A percentile compares a stretch with the other conserved stretches of the same genome.
These are phyloP conservation scores for Heliornis fulica DNA, from an alignment of 2,113 vertebrate species.

Conservation along the genomic window DNA sequence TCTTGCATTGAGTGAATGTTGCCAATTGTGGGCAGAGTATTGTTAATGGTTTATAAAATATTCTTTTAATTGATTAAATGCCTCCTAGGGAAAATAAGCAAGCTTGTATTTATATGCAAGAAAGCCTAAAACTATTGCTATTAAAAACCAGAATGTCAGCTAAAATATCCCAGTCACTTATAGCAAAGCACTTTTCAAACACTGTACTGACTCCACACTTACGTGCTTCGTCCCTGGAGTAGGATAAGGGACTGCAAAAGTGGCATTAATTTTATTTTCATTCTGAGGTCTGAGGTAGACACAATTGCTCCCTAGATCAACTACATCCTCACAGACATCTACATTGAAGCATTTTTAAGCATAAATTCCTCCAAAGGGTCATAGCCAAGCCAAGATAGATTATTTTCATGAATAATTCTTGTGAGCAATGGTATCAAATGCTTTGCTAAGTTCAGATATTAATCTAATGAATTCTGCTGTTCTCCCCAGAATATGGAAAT, in stretches of 20 bases:
- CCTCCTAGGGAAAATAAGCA: background rate
- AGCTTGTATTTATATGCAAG: constrained; percentile 8
- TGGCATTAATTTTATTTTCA: constrained; percentile 32
- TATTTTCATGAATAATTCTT: constrained; percentile 57
- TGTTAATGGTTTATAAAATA: constrained; percentile 33
- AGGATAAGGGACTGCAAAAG: background rate
- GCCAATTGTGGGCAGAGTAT: background rate
- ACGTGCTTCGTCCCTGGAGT: background rate
- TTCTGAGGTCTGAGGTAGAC: background rate
- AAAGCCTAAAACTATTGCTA: background rate
- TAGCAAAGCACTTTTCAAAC: background rate
- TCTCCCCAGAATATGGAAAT: constrained; percentile 37
- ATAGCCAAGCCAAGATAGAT: constrained; percentile 20
- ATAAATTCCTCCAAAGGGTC: constrained; percentile 26
- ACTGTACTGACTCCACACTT: background rate
- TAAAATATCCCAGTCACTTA: constrained; percentile 11
- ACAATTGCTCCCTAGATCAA: constrained; percentile 2
- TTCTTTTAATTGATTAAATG: constrained; percentile 38
- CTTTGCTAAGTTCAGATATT: constrained; percentile 43
- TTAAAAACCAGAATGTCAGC: background rate
- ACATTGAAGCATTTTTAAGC: background rate
- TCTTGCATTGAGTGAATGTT: background rate
- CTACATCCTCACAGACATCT: background rate
- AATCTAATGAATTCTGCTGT: constrained; percentile 46
- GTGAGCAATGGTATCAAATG: constrained; percentile 15